These are phyloP conservation scores for Galeruca laticollis DNA, from an alignment of 2,888 invertebrate genomes.

Conservation along the genomic window DNA sequence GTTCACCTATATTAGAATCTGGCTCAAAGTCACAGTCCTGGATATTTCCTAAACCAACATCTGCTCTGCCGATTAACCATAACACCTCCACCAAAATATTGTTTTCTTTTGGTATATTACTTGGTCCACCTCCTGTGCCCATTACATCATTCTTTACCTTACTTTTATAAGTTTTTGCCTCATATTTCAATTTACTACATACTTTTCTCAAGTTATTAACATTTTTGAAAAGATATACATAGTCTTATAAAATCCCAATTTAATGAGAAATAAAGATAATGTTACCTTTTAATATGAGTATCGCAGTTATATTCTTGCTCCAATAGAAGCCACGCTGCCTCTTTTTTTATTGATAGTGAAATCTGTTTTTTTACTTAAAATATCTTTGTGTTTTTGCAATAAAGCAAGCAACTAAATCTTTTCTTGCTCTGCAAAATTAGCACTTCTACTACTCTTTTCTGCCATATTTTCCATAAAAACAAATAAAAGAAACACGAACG, in stretches of 20 bases:
- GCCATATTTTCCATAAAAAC: too few species aligned
- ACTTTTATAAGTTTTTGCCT: too few species aligned
- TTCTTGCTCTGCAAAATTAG: background rate
- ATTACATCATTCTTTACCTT: background rate
- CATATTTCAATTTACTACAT: too few species aligned
- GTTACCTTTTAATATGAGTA: background rate
- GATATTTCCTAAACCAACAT: background rate
- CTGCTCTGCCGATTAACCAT: slow-evolving; percentile 3
- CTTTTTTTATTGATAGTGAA: slow-evolving; percentile 1
- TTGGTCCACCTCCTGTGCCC: background rate
- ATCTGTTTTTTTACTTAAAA: slow-evolving; percentile 10
- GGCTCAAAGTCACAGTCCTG: too few species aligned
- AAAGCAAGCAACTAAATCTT: background rate
- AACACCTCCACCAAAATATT: slow-evolving; percentile 8
- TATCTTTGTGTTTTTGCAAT: background rate
- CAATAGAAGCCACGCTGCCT: too few species aligned
- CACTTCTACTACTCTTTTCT: too few species aligned
- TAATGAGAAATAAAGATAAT: background rate
- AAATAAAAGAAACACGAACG: too few species aligned
- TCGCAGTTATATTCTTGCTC: too few species aligned
- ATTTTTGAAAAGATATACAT: too few species aligned
- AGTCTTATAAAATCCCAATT: background rate
- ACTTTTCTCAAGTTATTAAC: too few species aligned
- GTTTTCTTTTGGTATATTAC: background rate
- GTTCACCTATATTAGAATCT: too few species aligned